Percentiles rank a stretch among this genome's conserved stretches.
phyloP scores from a whole-genome alignment of 2,888 invertebrate species.

The Cryptosula pallasiana region DNA sequence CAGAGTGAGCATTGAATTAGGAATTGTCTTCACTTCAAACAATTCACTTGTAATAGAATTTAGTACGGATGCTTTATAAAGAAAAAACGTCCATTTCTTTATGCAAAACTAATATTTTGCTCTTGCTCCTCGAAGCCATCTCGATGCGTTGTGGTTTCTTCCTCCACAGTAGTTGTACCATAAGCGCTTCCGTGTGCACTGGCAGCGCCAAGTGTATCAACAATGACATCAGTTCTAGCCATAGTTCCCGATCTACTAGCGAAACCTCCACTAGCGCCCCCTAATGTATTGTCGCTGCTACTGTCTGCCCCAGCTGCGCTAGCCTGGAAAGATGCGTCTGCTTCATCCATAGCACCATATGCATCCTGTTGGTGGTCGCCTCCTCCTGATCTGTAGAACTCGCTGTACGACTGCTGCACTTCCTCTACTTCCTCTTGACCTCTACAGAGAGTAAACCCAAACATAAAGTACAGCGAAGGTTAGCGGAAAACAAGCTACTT shows the following conservation, averaged over 20 bases:
- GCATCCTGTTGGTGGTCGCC: neutral
- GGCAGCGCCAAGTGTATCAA: neutral
- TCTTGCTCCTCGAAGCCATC: slow-evolving; percentile 21
- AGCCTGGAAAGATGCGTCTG: neutral
- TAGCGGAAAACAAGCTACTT: no score
- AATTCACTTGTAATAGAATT: no score
- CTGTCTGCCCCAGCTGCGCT: neutral
- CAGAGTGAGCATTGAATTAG: no score
- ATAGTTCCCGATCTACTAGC: neutral
- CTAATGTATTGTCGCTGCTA: neutral
- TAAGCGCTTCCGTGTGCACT: slow-evolving; percentile 4
- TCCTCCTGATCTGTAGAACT: neutral
- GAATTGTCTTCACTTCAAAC: no score
- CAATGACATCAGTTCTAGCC: slow-evolving; percentile 11
- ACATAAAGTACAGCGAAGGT: no score
- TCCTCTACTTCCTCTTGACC: slow-evolving; percentile 16
- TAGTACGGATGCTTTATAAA: no score
- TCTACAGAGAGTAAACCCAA: no score
- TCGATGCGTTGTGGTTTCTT: neutral
- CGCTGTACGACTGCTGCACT: slow-evolving; percentile 18
- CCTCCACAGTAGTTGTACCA: slow-evolving; percentile 18
- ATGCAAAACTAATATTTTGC: neutral
- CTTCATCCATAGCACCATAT: neutral
- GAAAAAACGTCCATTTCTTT: no score
- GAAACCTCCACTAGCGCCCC: neutral